Conservation (phyloP, 2,113 vertebrate genomes). For the Machaerirhynchus nigripectus region DNA sequence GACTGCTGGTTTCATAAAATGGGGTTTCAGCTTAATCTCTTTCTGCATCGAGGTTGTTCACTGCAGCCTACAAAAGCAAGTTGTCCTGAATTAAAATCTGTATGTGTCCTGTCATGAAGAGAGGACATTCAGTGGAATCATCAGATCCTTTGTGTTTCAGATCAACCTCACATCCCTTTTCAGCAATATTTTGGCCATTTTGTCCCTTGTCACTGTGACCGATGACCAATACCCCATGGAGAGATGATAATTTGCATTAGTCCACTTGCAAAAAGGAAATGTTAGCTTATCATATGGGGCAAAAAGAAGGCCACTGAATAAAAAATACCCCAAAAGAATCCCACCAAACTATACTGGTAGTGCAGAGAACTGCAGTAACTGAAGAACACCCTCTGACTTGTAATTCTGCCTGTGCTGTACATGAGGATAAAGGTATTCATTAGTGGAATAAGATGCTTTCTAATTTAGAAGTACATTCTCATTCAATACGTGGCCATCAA, state of each 20-base stretch:
- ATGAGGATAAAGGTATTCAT: background rate
- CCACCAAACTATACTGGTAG: background rate
- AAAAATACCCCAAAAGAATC: background rate
- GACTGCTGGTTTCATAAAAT: background rate
- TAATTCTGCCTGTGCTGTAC: background rate
- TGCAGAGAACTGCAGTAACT: background rate
- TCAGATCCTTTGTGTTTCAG: background rate
- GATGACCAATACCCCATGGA: background rate
- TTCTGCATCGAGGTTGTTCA: background rate
- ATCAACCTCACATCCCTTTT: background rate
- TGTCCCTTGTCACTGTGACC: background rate
- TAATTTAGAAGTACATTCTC: constrained; percentile 2
- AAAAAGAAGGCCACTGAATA: background rate
- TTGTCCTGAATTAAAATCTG: background rate
- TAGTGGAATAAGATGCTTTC: background rate
- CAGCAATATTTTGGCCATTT: background rate
- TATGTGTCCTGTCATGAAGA: background rate
- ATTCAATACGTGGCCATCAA: background rate
- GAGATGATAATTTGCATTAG: background rate
- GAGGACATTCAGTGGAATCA: background rate
- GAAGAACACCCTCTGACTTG: background rate
- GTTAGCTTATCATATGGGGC: background rate
- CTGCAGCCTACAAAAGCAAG: background rate
- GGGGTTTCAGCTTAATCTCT: background rate
- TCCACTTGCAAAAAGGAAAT: background rate